Percentiles rank a stretch among this genome's conserved stretches.
Evolutionary conservation across 2,797 vertebrate genomes (phyloP).

Genomic region (Adrianichthys oophorus): DNA sequence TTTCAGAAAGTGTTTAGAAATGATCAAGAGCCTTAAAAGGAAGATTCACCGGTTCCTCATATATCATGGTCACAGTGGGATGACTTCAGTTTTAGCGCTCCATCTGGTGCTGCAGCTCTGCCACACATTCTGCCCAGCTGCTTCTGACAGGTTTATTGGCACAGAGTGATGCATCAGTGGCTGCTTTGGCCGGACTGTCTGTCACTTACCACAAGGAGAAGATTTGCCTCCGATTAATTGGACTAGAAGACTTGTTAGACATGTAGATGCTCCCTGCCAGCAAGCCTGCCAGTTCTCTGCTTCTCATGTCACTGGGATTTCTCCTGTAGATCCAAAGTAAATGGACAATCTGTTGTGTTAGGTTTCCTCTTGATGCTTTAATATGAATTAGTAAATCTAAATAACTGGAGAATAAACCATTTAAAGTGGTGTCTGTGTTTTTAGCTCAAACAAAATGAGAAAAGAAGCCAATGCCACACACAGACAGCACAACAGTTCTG

Average conservation of each 20-base stretch:
- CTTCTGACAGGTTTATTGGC: constrained; percentile 85
- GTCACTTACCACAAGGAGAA: constrained; percentile 61
- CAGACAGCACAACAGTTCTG: constrained; percentile 30
- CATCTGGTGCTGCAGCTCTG: constrained; percentile 84
- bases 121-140: constrained; percentile 83
- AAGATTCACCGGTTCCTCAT: constrained; percentile 28
- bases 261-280: background rate
- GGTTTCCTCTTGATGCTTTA: no score
- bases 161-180: constrained; percentile 58
- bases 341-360: no score
- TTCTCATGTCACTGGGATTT: no score
- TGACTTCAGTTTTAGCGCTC: constrained; percentile 72
- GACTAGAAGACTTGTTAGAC: constrained; percentile 49
- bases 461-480: constrained; percentile 63
- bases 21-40: background rate
- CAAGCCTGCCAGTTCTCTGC: no score
- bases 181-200: constrained; percentile 66
- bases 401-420: no score
- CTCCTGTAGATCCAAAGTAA: no score
- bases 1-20: no score
- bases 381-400: no score
- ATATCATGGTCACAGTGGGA: constrained; percentile 49
- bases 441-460: constrained; percentile 14
- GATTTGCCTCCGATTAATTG: constrained; percentile 49
- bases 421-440: no score